A percentile compares a stretch with the other conserved stretches of the same genome.
Evolutionary conservation across 2,888 invertebrate genomes (phyloP).

Genomic region (Dasysyrphus albostriatus): DNA sequence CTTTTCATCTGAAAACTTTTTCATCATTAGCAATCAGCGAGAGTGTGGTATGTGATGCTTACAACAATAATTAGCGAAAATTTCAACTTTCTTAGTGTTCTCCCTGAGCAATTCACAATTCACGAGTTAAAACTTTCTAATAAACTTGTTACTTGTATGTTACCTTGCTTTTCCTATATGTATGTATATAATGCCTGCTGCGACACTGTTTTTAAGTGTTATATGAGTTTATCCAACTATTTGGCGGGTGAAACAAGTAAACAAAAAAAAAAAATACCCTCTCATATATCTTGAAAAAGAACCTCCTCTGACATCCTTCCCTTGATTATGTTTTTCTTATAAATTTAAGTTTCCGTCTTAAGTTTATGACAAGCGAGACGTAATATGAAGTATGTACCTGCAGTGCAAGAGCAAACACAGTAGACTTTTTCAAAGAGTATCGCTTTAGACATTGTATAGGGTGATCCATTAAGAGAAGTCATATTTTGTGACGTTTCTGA

Average conservation of each 20-base stretch:
- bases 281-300: conserved; percentile 19
- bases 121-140: conserved; percentile 5
- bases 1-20: background rate
- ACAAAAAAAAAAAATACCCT: conserved; percentile 18
- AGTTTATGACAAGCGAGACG: conserved; percentile 51
- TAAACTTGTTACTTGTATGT: background rate
- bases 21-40: conserved; percentile 19
- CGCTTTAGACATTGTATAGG: background rate
- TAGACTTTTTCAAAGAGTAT: background rate
- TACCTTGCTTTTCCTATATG: background rate
- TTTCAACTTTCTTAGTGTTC: conserved; percentile 40
- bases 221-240: conserved; percentile 16
- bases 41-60: background rate
- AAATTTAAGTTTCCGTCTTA: conserved; percentile 41
- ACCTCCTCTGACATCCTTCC: conserved; percentile 20
- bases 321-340: background rate
- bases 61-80: conserved; percentile 59
- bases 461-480: no score
- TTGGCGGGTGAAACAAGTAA: background rate
- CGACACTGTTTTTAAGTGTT: background rate
- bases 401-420: conserved; percentile 2
- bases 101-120: conserved; percentile 11
- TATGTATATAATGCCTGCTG: background rate
- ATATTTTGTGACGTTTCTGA: no score
- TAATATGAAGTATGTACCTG: conserved; percentile 36